Evolutionary conservation across 2,888 invertebrate genomes (phyloP).

Genomic region (Aromia moschata): DNA sequence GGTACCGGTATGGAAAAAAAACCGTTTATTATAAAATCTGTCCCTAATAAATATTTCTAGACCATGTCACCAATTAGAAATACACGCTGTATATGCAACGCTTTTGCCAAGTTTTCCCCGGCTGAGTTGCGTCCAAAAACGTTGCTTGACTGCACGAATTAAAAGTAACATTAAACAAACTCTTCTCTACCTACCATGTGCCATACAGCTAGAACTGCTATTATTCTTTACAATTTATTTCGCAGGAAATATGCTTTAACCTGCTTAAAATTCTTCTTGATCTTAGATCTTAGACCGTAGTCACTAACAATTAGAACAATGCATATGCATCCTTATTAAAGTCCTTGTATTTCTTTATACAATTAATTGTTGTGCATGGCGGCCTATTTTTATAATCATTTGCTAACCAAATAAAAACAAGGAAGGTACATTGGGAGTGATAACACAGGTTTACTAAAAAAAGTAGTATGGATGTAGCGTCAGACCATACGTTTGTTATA

Average conservation of each 20-base stretch:
- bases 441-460: too few species aligned
- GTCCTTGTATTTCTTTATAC: background rate
- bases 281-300: background rate
- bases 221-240: background rate
- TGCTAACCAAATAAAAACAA: background rate
- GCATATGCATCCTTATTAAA: background rate
- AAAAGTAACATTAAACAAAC: background rate
- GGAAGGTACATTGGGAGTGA: too few species aligned
- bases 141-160: background rate
- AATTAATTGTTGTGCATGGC: background rate
- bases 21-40: too few species aligned
- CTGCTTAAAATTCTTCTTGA: background rate
- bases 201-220: background rate
- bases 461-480: too few species aligned
- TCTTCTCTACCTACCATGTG: constrained; percentile 1
- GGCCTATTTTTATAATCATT: too few species aligned
- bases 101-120: too few species aligned
- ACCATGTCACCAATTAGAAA: too few species aligned
- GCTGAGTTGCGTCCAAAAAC: too few species aligned
- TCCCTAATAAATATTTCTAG: too few species aligned
- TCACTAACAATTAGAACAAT: background rate
- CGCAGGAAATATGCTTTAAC: background rate
- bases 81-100: too few species aligned
- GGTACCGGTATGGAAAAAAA: too few species aligned
- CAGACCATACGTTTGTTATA: too few species aligned